Conservation (phyloP, 2,888 invertebrate genomes). For the Operophtera brumata region DNA sequence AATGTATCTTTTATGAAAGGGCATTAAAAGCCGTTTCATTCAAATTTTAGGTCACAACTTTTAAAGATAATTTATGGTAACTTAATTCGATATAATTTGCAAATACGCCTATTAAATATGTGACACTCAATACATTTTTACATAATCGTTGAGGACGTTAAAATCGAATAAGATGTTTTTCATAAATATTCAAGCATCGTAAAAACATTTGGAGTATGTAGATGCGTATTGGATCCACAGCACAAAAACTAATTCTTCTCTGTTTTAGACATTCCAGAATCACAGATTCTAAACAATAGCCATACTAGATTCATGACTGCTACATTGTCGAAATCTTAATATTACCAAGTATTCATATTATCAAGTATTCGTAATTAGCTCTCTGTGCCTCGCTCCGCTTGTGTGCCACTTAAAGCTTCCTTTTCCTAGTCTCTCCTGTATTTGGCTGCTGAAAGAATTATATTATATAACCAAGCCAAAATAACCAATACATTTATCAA, state of each 20-base stretch:
- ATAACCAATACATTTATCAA: slow-evolving; percentile 43
- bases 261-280: too few species aligned
- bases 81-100: slow-evolving; percentile 13
- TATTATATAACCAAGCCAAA: slow-evolving; percentile 19
- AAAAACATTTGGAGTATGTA: neutral
- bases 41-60: neutral
- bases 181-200: slow-evolving; percentile 16
- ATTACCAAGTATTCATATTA: too few species aligned
- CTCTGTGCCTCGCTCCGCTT: neutral
- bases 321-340: too few species aligned
- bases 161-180: slow-evolving; percentile 3
- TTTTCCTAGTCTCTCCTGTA: too few species aligned
- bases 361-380: too few species aligned
- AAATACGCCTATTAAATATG: slow-evolving; percentile 16
- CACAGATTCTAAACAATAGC: too few species aligned
- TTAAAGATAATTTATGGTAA: slow-evolving; percentile 15
- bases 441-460: too few species aligned
- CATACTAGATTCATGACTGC: too few species aligned
- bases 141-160: slow-evolving; percentile 29
- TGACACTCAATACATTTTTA: slow-evolving; percentile 24
- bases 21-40: slow-evolving; percentile 6
- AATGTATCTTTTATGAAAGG: neutral
- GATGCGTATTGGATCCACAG: neutral
- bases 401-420: too few species aligned
- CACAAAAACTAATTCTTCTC: neutral